Evolutionary conservation across 92 coral and sea anemone genomes (phyloP).

Genomic region (Zoanthus sansibaricus): DNA sequence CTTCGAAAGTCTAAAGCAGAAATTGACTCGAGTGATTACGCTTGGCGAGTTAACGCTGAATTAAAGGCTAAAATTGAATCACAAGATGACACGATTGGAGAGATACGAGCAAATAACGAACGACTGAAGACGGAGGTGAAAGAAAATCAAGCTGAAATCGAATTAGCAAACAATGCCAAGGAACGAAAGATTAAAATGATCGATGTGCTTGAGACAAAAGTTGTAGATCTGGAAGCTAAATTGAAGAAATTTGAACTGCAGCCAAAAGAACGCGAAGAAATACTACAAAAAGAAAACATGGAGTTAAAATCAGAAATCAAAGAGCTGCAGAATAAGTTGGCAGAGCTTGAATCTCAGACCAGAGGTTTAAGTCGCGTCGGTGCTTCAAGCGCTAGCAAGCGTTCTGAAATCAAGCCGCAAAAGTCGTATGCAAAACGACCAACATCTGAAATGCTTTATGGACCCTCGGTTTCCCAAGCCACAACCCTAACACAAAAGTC

Average conservation of each 20-base stretch:
- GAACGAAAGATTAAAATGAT: constrained; percentile 41
- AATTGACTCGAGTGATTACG: constrained; percentile 43
- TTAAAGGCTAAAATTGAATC: constrained; percentile 41
- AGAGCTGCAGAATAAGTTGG: constrained; percentile 53
- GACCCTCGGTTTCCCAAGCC: constrained; percentile 14
- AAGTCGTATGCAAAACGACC: constrained; percentile 22
- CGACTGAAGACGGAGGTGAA: constrained; percentile 31
- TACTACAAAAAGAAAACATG: constrained; percentile 63
- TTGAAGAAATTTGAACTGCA: constrained; percentile 32
- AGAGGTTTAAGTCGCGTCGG: constrained; percentile 28
- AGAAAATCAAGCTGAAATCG: constrained; percentile 41
- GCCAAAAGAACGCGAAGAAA: constrained; percentile 29
- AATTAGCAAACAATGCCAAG: constrained; percentile 25
- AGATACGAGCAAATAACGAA: constrained; percentile 32
- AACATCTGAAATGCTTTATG: constrained; percentile 25
- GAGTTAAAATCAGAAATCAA: constrained; percentile 54
- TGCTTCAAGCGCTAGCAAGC: not conserved
- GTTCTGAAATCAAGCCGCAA: constrained; percentile 19
- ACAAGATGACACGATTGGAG: constrained; percentile 31
- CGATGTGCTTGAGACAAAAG: constrained; percentile 18
- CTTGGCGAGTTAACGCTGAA: constrained; percentile 33
- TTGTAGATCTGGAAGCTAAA: constrained; percentile 26
- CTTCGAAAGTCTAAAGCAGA: constrained; percentile 46
- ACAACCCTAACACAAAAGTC: not conserved
- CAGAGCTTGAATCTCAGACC: constrained; percentile 65